phyloP scores from a whole-genome alignment of 2,797 vertebrate species.

The Luscinia luscinia region DNA sequence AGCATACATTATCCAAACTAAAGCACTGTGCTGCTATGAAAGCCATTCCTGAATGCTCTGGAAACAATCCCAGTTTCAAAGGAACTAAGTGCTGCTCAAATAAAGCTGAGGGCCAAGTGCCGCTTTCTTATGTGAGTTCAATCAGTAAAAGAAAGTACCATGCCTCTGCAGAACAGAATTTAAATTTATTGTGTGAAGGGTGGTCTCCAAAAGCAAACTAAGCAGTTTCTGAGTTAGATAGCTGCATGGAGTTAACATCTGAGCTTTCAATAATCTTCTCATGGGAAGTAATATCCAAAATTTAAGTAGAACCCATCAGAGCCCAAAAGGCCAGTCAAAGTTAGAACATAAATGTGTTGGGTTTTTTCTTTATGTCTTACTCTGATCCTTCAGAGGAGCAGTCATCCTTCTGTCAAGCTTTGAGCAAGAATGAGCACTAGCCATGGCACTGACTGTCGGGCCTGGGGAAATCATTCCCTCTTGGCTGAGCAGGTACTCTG shows the following conservation, averaged over 20 bases:
- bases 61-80: slow-evolving; percentile 52
- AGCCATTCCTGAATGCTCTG: slow-evolving; percentile 54
- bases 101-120: slow-evolving; percentile 33
- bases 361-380: background rate
- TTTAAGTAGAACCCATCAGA: background rate
- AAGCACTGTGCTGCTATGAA: slow-evolving; percentile 48
- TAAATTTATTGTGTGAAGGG: background rate
- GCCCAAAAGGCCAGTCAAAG: background rate
- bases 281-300: background rate
- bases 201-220: background rate
- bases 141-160: background rate
- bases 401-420: background rate
- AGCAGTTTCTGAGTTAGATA: background rate
- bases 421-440: background rate
- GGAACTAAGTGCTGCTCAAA: slow-evolving; percentile 35
- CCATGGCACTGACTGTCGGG: background rate
- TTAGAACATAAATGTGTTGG: accelerated
- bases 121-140: slow-evolving; percentile 1
- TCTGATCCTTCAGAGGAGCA: background rate
- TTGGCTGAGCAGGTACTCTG: background rate
- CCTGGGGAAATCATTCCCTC: background rate
- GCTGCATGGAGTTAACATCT: background rate
- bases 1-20: slow-evolving; percentile 53
- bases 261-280: background rate
- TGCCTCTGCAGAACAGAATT: background rate